Evolutionary conservation across 2,797 vertebrate species (phyloP).

Genomic region (Aphelocoma californica): DNA sequence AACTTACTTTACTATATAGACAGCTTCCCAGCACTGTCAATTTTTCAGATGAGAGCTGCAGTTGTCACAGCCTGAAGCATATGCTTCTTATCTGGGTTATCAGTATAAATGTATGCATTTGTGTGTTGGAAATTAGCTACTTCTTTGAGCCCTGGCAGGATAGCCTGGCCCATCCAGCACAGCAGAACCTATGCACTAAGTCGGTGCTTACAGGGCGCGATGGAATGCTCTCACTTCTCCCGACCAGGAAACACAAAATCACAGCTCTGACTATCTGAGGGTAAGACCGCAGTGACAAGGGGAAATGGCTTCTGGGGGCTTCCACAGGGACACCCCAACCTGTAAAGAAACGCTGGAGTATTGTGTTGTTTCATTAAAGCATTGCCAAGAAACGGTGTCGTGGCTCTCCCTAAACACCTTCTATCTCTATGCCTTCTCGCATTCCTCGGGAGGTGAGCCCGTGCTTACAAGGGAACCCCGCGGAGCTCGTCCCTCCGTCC

Average conservation of each 20-base stretch:
- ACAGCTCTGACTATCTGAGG: background rate
- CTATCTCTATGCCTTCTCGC: background rate
- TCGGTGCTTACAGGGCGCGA: background rate
- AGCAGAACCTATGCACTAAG: background rate
- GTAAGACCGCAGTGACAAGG: background rate
- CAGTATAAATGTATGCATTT: conserved; percentile 8
- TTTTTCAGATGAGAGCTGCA: background rate
- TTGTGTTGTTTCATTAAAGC: background rate
- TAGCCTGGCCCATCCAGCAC: background rate
- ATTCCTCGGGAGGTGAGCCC: background rate
- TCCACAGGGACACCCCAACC: background rate
- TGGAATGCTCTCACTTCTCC: background rate
- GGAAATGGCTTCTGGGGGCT: background rate
- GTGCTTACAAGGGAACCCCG: background rate
- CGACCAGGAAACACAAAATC: background rate
- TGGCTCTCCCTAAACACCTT: background rate
- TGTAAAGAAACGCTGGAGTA: background rate
- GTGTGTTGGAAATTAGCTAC: background rate
- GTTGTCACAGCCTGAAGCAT: background rate
- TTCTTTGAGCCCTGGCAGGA: background rate
- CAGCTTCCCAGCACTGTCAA: background rate
- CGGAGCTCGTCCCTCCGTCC: background rate
- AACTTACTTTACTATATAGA: conserved; percentile 14
- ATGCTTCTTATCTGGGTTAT: background rate
- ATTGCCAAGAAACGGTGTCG: background rate